Evolutionary conservation across 2,888 invertebrate species (phyloP).

Genomic region (Diplolepis rosae): DNA sequence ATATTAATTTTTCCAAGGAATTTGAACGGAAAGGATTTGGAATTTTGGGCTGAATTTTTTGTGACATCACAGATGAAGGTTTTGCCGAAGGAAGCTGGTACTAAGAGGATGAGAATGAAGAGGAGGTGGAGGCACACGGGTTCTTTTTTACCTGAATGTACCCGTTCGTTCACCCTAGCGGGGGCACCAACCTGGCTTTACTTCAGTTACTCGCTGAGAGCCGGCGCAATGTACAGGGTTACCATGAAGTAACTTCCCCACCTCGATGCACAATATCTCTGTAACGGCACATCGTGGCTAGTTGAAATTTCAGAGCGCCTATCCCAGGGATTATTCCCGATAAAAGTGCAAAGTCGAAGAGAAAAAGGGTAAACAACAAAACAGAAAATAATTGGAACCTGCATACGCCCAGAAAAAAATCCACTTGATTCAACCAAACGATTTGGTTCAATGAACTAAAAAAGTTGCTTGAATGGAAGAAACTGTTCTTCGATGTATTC

Average conservation of each 20-base stretch:
- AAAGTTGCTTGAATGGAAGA: no score
- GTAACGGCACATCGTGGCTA: conserved; percentile 16
- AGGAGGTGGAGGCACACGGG: conserved; percentile 65
- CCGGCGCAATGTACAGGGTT: conserved; percentile 50
- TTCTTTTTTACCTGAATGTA: conserved; percentile 68
- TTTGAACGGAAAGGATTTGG: neutral
- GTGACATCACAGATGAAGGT: conserved; percentile 47
- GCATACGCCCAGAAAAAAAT: no score
- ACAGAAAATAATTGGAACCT: neutral
- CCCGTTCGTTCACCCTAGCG: conserved; percentile 74
- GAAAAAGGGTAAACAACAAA: neutral
- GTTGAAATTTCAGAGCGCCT: conserved; percentile 16
- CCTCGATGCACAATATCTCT: conserved; percentile 13
- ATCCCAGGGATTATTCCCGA: conserved; percentile 1
- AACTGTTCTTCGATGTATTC: no score
- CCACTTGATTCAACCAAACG: no score
- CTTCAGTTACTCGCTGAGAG: conserved; percentile 70
- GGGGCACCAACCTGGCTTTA: conserved; percentile 74
- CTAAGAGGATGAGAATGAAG: conserved; percentile 54
- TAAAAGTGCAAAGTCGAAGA: conserved; percentile 2
- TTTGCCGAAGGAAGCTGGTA: conserved; percentile 44
- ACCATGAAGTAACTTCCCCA: conserved; percentile 24
- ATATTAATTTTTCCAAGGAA: no score
- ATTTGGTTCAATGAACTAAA: no score
- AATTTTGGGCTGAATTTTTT: conserved; percentile 35